A percentile compares a stretch with the other conserved stretches of the same genome.
Evolutionary conservation across 2,797 vertebrate species (phyloP).

Genomic region (Squalus acanthias): DNA sequence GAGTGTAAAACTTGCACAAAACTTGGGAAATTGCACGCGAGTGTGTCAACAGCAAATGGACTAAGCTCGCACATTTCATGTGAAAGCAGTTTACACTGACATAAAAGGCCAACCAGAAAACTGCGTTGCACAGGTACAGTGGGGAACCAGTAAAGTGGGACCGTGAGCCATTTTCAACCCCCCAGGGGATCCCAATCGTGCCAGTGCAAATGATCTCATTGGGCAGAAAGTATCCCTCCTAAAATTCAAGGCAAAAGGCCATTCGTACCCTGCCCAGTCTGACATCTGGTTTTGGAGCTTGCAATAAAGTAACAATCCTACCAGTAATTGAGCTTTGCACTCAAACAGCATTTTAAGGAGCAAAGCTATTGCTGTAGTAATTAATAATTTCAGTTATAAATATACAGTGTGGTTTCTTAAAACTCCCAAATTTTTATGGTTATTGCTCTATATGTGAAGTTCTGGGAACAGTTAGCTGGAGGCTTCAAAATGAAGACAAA

Average conservation of each 20-base stretch:
- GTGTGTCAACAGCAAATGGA: background rate
- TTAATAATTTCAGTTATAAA: background rate
- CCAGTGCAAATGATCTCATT: background rate
- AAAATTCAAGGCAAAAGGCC: background rate
- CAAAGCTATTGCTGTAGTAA: background rate
- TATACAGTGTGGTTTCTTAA: background rate
- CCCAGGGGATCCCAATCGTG: background rate
- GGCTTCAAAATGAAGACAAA: background rate
- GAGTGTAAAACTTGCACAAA: background rate
- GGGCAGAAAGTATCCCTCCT: background rate
- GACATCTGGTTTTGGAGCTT: constrained; percentile 8
- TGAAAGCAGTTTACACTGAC: background rate
- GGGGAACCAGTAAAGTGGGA: background rate
- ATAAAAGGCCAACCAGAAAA: background rate
- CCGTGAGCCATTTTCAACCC: background rate
- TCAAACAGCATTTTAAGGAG: constrained; percentile 12
- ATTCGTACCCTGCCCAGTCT: background rate
- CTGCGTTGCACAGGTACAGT: too few relatives aligned
- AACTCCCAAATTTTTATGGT: background rate
- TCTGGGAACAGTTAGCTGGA: background rate
- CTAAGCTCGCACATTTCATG: background rate
- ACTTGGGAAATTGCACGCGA: background rate
- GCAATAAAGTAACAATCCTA: background rate
- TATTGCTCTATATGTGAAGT: background rate
- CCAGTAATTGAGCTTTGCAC: background rate